Conservation (phyloP, 1,140 invertebrate genomes). For the Lysiphlebus fabarum region DNA sequence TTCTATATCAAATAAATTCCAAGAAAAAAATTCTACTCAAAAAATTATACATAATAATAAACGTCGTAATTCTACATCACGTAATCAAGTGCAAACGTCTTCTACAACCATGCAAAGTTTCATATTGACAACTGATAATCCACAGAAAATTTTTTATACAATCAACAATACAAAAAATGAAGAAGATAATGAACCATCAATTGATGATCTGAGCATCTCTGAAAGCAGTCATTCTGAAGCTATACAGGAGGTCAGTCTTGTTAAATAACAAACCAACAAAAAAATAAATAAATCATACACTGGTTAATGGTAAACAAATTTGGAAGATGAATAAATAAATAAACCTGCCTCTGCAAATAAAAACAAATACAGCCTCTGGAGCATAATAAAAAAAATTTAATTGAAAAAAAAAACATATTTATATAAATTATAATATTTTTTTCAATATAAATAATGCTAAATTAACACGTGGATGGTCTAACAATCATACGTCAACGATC, state of each 20-base stretch:
- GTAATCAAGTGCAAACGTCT: slow-evolving; percentile 14
- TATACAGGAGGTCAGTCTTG: slow-evolving; percentile 24
- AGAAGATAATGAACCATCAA: background rate
- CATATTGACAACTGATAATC: background rate
- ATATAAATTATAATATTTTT: background rate
- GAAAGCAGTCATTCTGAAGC: slow-evolving; percentile 14
- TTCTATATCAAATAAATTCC: background rate
- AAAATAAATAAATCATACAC: background rate
- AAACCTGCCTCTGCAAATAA: slow-evolving; percentile 11
- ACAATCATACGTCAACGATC: slow-evolving; percentile 15
- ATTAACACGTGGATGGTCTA: slow-evolving; percentile 16
- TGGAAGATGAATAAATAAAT: background rate
- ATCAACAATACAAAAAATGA: slow-evolving; percentile 15
- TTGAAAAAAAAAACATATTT: background rate
- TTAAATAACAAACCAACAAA: slow-evolving; percentile 16
- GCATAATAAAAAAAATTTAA: background rate
- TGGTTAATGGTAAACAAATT: slow-evolving; percentile 7
- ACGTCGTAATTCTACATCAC: slow-evolving; percentile 17
- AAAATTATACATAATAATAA: background rate
- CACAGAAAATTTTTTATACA: slow-evolving; percentile 15
- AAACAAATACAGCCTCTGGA: background rate
- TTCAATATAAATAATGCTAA: slow-evolving; percentile 1
- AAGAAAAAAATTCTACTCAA: background rate
- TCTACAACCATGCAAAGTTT: slow-evolving; percentile 36
- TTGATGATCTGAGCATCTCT: slow-evolving; percentile 22